These are phyloP conservation scores for Monopis laevigella DNA, from an alignment of 2,888 invertebrate species.

Conservation along the genomic window DNA sequence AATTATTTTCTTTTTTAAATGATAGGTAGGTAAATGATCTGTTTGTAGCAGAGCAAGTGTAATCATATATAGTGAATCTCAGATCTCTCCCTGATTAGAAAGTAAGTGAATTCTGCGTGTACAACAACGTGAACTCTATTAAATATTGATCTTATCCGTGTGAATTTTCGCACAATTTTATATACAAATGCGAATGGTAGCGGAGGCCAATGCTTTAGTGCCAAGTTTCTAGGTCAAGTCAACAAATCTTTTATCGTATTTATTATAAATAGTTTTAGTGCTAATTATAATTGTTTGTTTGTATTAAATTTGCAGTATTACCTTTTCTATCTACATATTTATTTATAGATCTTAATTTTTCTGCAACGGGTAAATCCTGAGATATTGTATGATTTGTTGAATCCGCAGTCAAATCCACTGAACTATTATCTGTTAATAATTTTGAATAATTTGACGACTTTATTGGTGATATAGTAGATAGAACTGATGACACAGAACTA, in stretches of 20 bases:
- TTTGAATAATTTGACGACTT: slow-evolving; percentile 8
- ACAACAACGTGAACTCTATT: background rate
- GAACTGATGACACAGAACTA: background rate
- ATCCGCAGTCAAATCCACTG: slow-evolving; percentile 39
- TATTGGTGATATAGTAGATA: background rate
- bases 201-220: too few relatives aligned
- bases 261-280: background rate
- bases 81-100: background rate
- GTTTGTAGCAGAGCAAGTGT: too few relatives aligned
- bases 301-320: slow-evolving; percentile 23
- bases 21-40: too few relatives aligned
- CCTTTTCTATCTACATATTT: slow-evolving; percentile 56
- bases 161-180: slow-evolving; percentile 5
- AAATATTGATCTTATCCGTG: background rate
- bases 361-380: slow-evolving; percentile 53
- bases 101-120: background rate
- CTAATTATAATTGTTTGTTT: background rate
- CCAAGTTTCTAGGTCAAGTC: slow-evolving; percentile 1
- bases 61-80: too few relatives aligned
- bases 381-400: slow-evolving; percentile 45
- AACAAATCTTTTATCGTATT: too few relatives aligned
- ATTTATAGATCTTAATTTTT: slow-evolving; percentile 48
- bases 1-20: too few relatives aligned
- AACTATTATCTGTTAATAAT: slow-evolving; percentile 27
- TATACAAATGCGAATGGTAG: too few relatives aligned